Conservation (phyloP, 2,888 invertebrate genomes). For the Scaptomyza parva region DNA sequence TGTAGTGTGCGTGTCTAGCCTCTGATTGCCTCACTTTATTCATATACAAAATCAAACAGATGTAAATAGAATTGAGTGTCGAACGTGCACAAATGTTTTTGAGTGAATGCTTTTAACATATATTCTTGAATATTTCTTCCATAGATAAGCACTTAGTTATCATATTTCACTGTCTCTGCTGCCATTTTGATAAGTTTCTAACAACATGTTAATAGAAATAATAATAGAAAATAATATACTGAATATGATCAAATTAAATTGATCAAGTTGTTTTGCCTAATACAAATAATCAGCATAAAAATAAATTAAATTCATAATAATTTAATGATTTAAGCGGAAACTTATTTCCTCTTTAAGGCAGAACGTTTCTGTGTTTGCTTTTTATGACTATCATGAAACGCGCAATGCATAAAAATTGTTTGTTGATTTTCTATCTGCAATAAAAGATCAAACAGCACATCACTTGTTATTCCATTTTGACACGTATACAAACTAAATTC, state of each 20-base stretch:
- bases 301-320: background rate
- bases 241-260: no score
- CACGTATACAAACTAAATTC: background rate
- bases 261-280: no score
- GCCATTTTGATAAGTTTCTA: background rate
- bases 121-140: background rate
- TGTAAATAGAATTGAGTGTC: conserved; percentile 65
- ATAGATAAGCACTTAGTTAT: background rate
- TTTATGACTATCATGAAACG: background rate
- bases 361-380: background rate
- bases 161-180: background rate
- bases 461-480: background rate
- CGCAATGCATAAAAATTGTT: background rate
- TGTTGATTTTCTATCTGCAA: background rate
- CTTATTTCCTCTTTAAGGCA: background rate
- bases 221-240: no score
- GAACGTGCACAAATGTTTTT: conserved; percentile 44
- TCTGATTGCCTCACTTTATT: conserved; percentile 70
- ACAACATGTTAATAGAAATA: background rate
- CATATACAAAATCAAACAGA: conserved; percentile 53
- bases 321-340: background rate
- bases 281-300: background rate
- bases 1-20: conserved; percentile 32
- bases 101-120: background rate
- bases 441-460: conserved; percentile 1